A percentile compares a stretch with the other conserved stretches of the same genome.
phyloP scores from a whole-genome alignment of 2,113 vertebrate genomes.

The Pycnonotus jocosus region DNA sequence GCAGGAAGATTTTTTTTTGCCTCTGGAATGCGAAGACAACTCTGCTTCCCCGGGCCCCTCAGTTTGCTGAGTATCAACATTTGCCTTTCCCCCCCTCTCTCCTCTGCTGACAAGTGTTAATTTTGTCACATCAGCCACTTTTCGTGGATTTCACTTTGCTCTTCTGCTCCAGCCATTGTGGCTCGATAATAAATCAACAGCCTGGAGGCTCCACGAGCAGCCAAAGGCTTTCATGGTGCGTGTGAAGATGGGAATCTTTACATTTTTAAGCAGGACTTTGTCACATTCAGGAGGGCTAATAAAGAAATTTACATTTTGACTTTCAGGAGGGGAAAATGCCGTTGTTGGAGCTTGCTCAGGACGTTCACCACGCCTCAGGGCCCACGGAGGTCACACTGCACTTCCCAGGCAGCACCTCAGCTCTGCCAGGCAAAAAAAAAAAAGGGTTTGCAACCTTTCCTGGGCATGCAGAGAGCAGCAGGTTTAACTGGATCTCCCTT shows the following conservation, averaged over 20 bases:
- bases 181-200: constrained; percentile 34
- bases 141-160: constrained; percentile 26
- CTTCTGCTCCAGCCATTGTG: background rate
- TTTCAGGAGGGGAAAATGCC: background rate
- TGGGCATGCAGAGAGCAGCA: background rate
- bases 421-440: background rate
- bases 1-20: background rate
- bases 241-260: background rate
- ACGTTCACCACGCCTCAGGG: background rate
- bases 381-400: background rate
- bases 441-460: background rate
- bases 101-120: constrained; percentile 25
- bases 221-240: background rate
- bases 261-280: constrained; percentile 39
- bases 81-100: background rate
- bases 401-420: background rate
- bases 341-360: background rate
- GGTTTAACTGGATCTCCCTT: background rate
- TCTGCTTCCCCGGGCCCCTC: background rate
- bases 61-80: background rate
- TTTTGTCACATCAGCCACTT: constrained; percentile 54
- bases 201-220: background rate
- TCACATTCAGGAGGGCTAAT: constrained; percentile 13
- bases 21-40: background rate
- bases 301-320: constrained; percentile 45